Percentiles rank a stretch among this genome's conserved stretches.
These are phyloP conservation scores for Andricus quercusramuli DNA, from an alignment of 2,888 invertebrate species.

Conservation along the genomic window DNA sequence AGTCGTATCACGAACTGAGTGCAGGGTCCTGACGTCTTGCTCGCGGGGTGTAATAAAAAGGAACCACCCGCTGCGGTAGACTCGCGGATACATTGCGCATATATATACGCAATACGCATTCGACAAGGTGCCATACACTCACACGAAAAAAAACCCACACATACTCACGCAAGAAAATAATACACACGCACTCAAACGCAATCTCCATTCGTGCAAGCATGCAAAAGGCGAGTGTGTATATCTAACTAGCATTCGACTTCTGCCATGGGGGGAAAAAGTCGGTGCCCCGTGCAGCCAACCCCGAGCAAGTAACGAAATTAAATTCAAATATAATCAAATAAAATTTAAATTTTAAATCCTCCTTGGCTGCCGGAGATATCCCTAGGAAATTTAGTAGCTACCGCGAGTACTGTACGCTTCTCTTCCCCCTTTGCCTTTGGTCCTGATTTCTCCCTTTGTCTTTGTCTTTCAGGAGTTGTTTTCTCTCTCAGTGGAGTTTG, in stretches of 20 bases:
- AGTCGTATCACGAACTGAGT: constrained; percentile 29
- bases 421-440: constrained; percentile 5
- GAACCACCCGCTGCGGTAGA: constrained; percentile 40
- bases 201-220: background rate
- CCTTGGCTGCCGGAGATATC: constrained; percentile 60
- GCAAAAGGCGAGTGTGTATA: constrained; percentile 7
- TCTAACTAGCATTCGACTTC: constrained; percentile 20
- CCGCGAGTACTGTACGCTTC: constrained; percentile 44
- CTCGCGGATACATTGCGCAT: constrained; percentile 18
- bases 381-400: constrained; percentile 67
- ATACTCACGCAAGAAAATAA: no score
- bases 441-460: constrained; percentile 4
- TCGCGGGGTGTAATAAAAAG: constrained; percentile 46
- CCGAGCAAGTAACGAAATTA: constrained; percentile 70
- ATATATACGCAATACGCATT: background rate
- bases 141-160: background rate
- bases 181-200: background rate
- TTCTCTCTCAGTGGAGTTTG: constrained; percentile 39
- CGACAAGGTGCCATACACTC: background rate
- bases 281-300: constrained; percentile 33
- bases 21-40: constrained; percentile 36
- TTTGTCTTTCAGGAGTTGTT: background rate
- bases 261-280: background rate
- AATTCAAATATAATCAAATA: constrained; percentile 79
- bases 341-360: constrained; percentile 78